A percentile compares a stretch with the other conserved stretches of the same genome.
Evolutionary conservation across 1,140 invertebrate species (phyloP).

Genomic region (Penaeus japonicus): DNA sequence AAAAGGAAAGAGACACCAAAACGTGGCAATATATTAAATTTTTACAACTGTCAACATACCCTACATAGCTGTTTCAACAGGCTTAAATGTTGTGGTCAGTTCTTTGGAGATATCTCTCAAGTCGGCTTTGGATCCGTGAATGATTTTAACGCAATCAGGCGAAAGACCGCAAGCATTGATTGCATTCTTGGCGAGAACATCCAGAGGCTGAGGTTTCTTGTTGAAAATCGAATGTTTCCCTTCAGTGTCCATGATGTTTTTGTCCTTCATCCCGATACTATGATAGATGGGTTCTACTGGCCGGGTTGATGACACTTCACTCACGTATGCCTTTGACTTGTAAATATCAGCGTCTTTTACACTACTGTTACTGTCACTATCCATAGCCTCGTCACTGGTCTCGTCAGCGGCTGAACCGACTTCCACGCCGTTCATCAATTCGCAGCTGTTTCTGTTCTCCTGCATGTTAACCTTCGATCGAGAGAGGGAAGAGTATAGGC

Average conservation of each 20-base stretch:
- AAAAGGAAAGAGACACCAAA: too few relatives aligned
- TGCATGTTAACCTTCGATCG: too few relatives aligned
- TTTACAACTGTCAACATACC: not conserved
- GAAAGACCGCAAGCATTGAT: not conserved
- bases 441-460: too few relatives aligned
- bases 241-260: not conserved
- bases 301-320: not conserved
- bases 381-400: too few relatives aligned
- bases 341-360: too few relatives aligned
- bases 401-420: too few relatives aligned
- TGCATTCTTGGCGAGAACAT: not conserved
- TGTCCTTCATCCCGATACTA: too few relatives aligned
- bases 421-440: too few relatives aligned
- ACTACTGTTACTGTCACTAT: too few relatives aligned
- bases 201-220: not conserved
- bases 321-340: not conserved
- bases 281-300: not conserved
- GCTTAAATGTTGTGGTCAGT: not conserved
- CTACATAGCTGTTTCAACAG: not conserved
- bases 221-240: not conserved
- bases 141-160: not conserved
- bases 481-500: too few relatives aligned
- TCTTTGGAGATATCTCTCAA: not conserved
- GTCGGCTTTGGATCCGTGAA: not conserved
- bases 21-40: too few relatives aligned